Base-by-base conservation (phyloP, 2,797 vertebrate genomes). In the Poliocrania exsul region DNA sequence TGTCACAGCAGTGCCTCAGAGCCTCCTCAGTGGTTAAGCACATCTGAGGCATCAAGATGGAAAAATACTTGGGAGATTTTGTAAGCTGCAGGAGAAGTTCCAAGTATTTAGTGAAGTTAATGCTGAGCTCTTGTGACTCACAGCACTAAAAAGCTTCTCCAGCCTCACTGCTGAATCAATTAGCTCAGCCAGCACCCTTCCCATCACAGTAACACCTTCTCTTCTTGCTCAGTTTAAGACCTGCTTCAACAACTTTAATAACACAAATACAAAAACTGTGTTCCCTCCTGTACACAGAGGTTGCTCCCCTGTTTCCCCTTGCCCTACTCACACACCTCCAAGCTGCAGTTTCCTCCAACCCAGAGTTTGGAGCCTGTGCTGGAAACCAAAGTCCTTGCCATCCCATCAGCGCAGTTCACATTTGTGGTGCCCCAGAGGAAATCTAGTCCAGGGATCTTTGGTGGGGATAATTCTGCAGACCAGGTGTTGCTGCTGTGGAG, bases 21-120 rank as follows among this genome's bases (percentile, higher is more conserved):
- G 47, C 51, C 86, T 81, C 62, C 78, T 87, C 74, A 61, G 88
- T 69, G 84, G 79, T 92, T 88, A 82, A 91, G 78, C 61, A 14
- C 84, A 81, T 84, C 89, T 67, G 42, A 93, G 73, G 31, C 81
- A 93, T 75, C 83, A 73, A 71, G 86, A 93, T 78, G 70, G 90
- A 92, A 95, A 96, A 97, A 97, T 96, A 80, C 88, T 93, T 96
- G 31, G 44, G 87, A 56, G 92, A 73, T 95, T 95, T 91, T 84
- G 93, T 97, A 92, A 96, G 93, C 89, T 77, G 65, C 54, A 89
- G 81, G 86, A 95, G 83, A 83, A 92, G 56, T 80, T 94, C 51
- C 92, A 95, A 46, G 78, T 90, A 86, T 94, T 94, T 83, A 86
- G 77, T 7, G n/a, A 35, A 92, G 93, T 95, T 96, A 91, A 93